Evolutionary conservation across 2,113 vertebrate species (phyloP), one percentile per base, ranked within the genome.

Genomic region (Lanius ludovicianus): DNA sequence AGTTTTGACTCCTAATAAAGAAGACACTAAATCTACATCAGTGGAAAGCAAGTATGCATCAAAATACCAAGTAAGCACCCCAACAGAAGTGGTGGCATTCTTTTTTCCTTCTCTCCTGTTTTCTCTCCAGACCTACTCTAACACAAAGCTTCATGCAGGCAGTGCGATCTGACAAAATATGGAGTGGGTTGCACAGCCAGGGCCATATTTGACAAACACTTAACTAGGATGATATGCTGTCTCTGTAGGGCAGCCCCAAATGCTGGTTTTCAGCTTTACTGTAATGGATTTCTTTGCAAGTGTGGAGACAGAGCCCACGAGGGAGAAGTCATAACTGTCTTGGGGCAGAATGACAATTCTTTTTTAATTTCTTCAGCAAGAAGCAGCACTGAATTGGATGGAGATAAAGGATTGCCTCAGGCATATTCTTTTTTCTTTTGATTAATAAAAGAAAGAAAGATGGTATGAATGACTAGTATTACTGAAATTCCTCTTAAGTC

Each of bases 401-500:
- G 39, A 84, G 33, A 80, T 37, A 55, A 37, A 63, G 20, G 33
- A 80, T 2, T 65, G 46, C 87, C 91, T 62, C 31, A 56, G 90
- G 94, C 33, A 19, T 37, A 37, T 37, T 37, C 37, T 37, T 37
- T 37, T 37, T 60, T 77, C 35, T 87, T 65, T 84, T 82, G 59
- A 80, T 87, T 76, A 90, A 87, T 24, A 80, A 70, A 85, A 79
- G n/a, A 75, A 78, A 89, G 60, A 78, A 69, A 85, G 59, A 59
- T 42, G 5, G 24, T 44, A 84, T 28, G 42, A 87, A 79, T 30
- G 5, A 63, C 39, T 53, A 49, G 59, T 44, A 62, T 65, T 83
- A 69, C n/a, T 83, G 67, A 49, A 90, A 83, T 55, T 80, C 71
- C 64, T 91, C 95, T 80, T 74, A 93, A 88, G 39, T 70, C 71